Evolutionary conservation across 1,140 invertebrate genomes (phyloP).

Genomic region (Trichogramma pretiosum): DNA sequence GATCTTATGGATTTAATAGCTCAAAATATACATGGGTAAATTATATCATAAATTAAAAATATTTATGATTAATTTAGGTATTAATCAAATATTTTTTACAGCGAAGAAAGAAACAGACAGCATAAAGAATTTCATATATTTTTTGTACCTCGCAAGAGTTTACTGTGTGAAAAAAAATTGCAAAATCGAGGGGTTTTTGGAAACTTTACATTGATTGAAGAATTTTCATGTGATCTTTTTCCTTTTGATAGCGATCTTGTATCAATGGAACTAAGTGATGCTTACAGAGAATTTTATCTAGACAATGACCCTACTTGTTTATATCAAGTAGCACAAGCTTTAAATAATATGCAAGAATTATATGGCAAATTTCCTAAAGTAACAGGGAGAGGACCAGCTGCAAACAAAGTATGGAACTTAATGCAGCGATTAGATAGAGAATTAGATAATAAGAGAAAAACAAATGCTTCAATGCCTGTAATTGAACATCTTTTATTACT

Average conservation of each 20-base stretch:
- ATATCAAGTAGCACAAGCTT: conserved; percentile 78
- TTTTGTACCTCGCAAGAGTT: conserved; percentile 80
- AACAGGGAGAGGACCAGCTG: conserved; percentile 80
- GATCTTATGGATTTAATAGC: conserved; percentile 78
- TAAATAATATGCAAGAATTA: conserved; percentile 75
- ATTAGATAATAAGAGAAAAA: conserved; percentile 45
- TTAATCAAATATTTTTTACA: conserved; percentile 18
- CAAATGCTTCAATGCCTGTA: conserved; percentile 30
- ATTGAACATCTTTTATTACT: conserved; percentile 85
- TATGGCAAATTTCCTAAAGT: conserved; percentile 86
- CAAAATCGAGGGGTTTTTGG: conserved; percentile 73
- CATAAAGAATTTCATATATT: conserved; percentile 67
- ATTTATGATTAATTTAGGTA: conserved; percentile 5
- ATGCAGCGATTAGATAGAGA: conserved; percentile 71
- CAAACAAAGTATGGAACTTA: conserved; percentile 82
- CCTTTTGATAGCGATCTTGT: conserved; percentile 88
- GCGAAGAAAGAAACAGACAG: conserved; percentile 37
- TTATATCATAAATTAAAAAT: neutral
- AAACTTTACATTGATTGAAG: conserved; percentile 69
- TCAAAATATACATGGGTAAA: conserved; percentile 65
- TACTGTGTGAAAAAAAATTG: conserved; percentile 76
- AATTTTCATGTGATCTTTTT: conserved; percentile 80
- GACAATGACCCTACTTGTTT: conserved; percentile 83
- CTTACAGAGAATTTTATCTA: conserved; percentile 73
- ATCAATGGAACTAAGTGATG: conserved; percentile 79